Percentiles rank a stretch among this genome's conserved stretches.
Conservation (phyloP, 2,888 invertebrate genomes). For the Drosophila nr. perissopoda region DNA sequence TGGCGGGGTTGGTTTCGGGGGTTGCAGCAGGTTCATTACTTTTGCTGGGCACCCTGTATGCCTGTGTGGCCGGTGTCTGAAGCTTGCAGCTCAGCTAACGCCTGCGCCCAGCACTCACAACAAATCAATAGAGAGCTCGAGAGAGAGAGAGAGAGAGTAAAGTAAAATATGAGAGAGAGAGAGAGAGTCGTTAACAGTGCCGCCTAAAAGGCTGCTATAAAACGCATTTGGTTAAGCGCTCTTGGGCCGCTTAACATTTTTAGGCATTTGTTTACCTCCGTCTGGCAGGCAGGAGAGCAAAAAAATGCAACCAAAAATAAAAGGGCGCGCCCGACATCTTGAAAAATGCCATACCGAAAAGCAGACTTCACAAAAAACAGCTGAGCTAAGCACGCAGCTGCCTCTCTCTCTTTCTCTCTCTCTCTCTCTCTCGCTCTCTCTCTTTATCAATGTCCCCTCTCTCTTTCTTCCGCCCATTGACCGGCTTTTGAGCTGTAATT, state of each 20-base stretch:
- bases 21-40: conserved; percentile 17
- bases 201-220: conserved; percentile 70
- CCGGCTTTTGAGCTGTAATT: conserved; percentile 60
- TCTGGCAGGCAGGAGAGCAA: conserved; percentile 17
- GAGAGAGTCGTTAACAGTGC: conserved; percentile 55
- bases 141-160: neutral
- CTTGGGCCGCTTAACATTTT: conserved; percentile 29
- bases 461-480: neutral
- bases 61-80: conserved; percentile 44
- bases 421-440: neutral
- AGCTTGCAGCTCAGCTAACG: conserved; percentile 41
- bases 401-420: neutral
- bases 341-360: conserved; percentile 38
- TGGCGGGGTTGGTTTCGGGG: conserved; percentile 19
- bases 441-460: neutral
- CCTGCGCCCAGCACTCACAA: conserved; percentile 61
- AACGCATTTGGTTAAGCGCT: conserved; percentile 18
- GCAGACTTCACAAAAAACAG: conserved; percentile 39
- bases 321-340: conserved; percentile 67
- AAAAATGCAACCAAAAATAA: conserved; percentile 48
- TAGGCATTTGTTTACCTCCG: conserved; percentile 67
- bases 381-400: conserved; percentile 33
- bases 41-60: conserved; percentile 41
- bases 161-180: neutral
- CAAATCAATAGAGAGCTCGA: conserved; percentile 67